Evolutionary conservation across 2,888 invertebrate species (phyloP), one percentile per base, ranked within the genome.

Genomic region (Halocaridina rubra): DNA sequence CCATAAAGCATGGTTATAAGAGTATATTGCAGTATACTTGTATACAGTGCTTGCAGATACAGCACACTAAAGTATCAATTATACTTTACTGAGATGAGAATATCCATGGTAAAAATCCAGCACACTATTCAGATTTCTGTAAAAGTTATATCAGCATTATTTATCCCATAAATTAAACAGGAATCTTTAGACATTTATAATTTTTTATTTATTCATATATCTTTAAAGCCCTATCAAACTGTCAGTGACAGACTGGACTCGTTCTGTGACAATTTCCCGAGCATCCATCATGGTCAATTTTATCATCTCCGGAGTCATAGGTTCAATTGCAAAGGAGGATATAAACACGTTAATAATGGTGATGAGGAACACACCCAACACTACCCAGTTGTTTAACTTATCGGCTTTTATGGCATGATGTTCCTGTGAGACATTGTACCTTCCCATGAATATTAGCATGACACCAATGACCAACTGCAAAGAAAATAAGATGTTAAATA

Each of bases 381-480:
- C 90, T 22, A 90, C 86, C 71, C 89, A 81, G 76, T 90, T 90
- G 86, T 90, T 90, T 53, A 90, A 82, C 0, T 81, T 81, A 69
- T 90, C 89, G 0, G 90, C 89, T 59, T 93, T 93, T 90, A 88
- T 77, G n/a, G 89, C 89, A 16, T 88, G 84, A 53, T 89, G 84
- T 8, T 88, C 82, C 5, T 88, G 84, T 64, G 90, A 89, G 33
- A 89, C 87, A 64, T 90, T 89, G 57, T 89, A 88, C 29, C 89
- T 89, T 19, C 89, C 90, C 29, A 90, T 80, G 61, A 89, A 74
- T 30, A 90, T 86, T 69, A 90, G 89, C 29, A 89, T 80, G 13
- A 88, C 86, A 4, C 90, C 90, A 22, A 89, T 89, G 22, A 89
- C 74, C 46, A 90, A 84, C 90, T 90, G 88, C 13, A 84, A 80